Evolutionary conservation across 2,797 vertebrate species (phyloP), one percentile per base, ranked within the genome.

Genomic region (Masticophis lateralis): DNA sequence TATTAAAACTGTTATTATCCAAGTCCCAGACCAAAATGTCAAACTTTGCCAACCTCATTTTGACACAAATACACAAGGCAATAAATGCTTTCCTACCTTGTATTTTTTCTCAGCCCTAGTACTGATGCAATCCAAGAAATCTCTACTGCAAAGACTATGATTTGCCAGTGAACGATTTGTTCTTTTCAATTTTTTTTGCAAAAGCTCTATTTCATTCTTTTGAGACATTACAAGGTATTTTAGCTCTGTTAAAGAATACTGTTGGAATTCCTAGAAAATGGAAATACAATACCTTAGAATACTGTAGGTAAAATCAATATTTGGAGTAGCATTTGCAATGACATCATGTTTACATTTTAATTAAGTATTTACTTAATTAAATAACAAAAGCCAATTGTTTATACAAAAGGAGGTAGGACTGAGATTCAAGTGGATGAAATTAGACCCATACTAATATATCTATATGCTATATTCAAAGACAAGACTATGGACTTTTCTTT

Each of bases 171-270:
- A 96, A 96, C 96, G 86, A 94, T 92, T 95, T 18, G 91, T 59
- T 87, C 94, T 94, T 95, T 96, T 96, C 83, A 96, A 59, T 95
- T 97, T 98, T 94, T 97, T 96, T 93, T 96, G 95, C 93, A 98
- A 97, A 98, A 96, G 94, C 28, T 97, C 89, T 2, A 97, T 97
- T 97, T 98, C 97, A 91, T 96, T 97, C 93, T 97, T 97, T 94
- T 98, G 97, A 91, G 97, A 95, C 37, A 95, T 93, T 95, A 96
- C 94, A 89, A 96, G 92, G 93, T 91, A 94, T 95, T 97, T 96
- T 66, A 98, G 92, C 37, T 97, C 96, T 32, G 87, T 95, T 88
- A 96, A 94, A 69, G 96, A 96, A 94, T 95, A 94, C 37, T 90
- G 95, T 1, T 95, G 95, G 94, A 95, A 96, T 89, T 95, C 89